These are phyloP conservation scores for Trichomalopsis sarcophagae DNA, from an alignment of 1,140 invertebrate genomes.

Conservation along the genomic window DNA sequence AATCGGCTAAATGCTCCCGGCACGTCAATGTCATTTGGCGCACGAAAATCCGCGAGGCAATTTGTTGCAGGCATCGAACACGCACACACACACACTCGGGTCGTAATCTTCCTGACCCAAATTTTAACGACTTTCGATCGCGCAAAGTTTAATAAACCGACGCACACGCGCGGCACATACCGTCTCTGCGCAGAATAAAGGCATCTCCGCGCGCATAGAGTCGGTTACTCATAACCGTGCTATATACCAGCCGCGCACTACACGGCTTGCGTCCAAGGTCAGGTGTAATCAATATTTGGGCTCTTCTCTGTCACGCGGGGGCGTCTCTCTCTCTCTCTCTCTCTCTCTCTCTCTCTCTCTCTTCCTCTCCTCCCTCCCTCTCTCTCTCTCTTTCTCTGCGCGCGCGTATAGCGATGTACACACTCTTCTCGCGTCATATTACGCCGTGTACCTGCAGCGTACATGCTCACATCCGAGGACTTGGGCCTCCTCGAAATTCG, in stretches of 20 bases:
- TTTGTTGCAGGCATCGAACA: conserved; percentile 24
- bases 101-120: neutral
- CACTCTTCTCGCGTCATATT: neutral
- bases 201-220: neutral
- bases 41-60: conserved; percentile 28
- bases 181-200: neutral
- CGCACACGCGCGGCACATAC: neutral
- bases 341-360: neutral
- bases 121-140: neutral
- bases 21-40: conserved; percentile 49
- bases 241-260: neutral
- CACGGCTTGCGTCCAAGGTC: conserved; percentile 41
- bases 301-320: conserved; percentile 35
- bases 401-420: neutral
- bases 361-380: too few relatives aligned
- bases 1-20: conserved; percentile 39
- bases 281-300: conserved; percentile 54
- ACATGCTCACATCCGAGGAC: neutral
- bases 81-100: neutral
- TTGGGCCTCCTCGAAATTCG: conserved; percentile 29
- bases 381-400: neutral
- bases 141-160: neutral
- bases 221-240: neutral
- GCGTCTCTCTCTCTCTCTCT: neutral
- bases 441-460: too few relatives aligned